A percentile compares a stretch with the other conserved stretches of the same genome.
These are phyloP conservation scores for Linhomoeus sp. DNA, from an alignment of 2,888 invertebrate species.

Conservation along the genomic window DNA sequence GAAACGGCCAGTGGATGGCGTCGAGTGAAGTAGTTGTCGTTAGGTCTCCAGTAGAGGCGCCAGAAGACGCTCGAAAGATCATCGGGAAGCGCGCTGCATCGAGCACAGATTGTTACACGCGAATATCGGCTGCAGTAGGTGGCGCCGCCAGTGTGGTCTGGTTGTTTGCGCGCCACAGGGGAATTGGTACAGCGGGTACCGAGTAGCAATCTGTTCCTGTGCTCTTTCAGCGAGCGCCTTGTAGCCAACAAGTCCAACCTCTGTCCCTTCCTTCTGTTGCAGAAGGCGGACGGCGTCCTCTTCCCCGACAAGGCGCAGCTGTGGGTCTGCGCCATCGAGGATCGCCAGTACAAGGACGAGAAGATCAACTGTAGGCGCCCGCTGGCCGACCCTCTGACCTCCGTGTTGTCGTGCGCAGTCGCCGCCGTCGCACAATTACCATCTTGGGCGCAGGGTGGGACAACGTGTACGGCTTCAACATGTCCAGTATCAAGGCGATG, in stretches of 20 bases:
- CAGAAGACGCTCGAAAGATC: no score
- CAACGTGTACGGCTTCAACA: slow-evolving; percentile 97
- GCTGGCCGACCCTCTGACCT: neutral
- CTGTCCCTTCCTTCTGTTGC: neutral
- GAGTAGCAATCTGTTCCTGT: no score
- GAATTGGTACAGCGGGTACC: no score
- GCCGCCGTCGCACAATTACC: neutral
- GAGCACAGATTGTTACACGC: no score
- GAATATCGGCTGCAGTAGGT: no score
- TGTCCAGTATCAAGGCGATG: slow-evolving; percentile 92
- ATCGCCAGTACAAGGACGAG: slow-evolving; percentile 97
- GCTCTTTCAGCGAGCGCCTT: no score
- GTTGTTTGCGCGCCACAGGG: no score
- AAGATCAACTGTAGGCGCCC: slow-evolving; percentile 69
- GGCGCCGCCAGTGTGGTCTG: no score
- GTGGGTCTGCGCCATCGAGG: slow-evolving; percentile 61
- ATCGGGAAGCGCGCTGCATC: no score
- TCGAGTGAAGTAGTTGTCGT: no score
- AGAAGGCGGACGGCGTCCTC: slow-evolving; percentile 56
- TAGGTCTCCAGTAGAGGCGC: no score
- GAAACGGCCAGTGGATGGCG: no score
- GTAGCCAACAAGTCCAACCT: neutral
- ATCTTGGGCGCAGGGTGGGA: slow-evolving; percentile 55
- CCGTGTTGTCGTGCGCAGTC: slow-evolving; percentile 1
- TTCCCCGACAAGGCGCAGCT: slow-evolving; percentile 80